These are phyloP conservation scores for Pristionchus exspectatus DNA, from an alignment of 2,888 invertebrate genomes.

Conservation along the genomic window DNA sequence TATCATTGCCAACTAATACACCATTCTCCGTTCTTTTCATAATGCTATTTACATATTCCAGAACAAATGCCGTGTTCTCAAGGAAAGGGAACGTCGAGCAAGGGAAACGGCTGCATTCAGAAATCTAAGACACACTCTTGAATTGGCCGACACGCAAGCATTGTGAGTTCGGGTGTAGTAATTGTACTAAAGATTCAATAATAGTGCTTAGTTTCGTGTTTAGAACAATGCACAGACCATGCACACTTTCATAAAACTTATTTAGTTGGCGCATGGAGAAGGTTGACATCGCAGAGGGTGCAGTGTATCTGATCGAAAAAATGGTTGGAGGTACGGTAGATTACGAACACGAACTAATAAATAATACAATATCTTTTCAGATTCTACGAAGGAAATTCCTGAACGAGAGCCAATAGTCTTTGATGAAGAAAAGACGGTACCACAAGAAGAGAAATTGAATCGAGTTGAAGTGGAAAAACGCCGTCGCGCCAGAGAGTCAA, in stretches of 20 bases:
- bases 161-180: too few relatives aligned
- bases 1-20: neutral
- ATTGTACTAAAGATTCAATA: neutral
- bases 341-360: neutral
- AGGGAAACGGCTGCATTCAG: neutral
- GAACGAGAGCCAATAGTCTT: neutral
- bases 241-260: neutral
- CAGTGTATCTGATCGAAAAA: neutral
- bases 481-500: conserved; percentile 4
- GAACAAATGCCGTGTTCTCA: neutral
- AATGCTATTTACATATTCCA: neutral
- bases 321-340: conserved; percentile 29
- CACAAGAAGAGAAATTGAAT: neutral
- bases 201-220: neutral
- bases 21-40: neutral
- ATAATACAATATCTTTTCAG: neutral
- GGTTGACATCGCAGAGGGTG: neutral
- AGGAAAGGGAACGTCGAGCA: conserved; percentile 7
- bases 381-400: neutral
- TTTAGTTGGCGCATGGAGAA: conserved; percentile 31
- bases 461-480: conserved; percentile 14
- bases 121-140: conserved; percentile 11
- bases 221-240: too few relatives aligned
- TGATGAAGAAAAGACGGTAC: neutral
- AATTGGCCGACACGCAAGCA: neutral